Base-by-base conservation (phyloP, 2,888 invertebrate species). In the Spodoptera littoralis region DNA sequence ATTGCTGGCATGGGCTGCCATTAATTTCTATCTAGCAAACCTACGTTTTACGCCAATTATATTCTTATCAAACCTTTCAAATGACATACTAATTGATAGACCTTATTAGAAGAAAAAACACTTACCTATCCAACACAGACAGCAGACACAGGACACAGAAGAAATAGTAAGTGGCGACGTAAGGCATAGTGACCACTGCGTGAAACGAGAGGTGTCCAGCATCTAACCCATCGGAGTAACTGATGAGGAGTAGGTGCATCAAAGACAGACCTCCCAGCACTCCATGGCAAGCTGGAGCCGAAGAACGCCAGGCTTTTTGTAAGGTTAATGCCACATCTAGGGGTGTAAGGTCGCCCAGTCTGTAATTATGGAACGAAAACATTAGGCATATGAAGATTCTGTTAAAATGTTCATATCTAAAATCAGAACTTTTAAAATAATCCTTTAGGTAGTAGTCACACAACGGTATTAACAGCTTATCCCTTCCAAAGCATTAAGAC, bases 81-180 rank as follows among this genome's bases (percentile, higher is more conserved):
- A 45, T 22, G 13, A 13, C 41, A 57, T 18, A 13, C 5, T n/a
- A n/a, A n/a, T n/a, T n/a, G n/a, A n/a, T n/a, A n/a, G n/a, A 18
- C 18, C 2, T 18, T 18, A 18, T 18, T 2, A 18, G 18, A 18
- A 18, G 18, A 18, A 18, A 18, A 18, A 18, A 18, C 18, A 83
- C 89, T 85, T 74, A 96, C 96, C 96, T 92, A 84, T 96, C 96
- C 75, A 96, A 90, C 42, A 96, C 96, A 0, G 96, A 96, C 2
- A 96, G 87, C 52, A 96, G 73, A 75, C 96, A 96, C 60, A 96
- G 85, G 2, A 95, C 94, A 59, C 95, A 95, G 66, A 96, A 91
- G 79, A 96, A 95, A 77, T 95, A 96, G 79, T 96, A 96, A 0
- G 95, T 84, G 0, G 95, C 95, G 0, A 94, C 95, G 59, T 95